Conservation (phyloP, 2,888 invertebrate species). For the Drosophila subsilvestris region DNA sequence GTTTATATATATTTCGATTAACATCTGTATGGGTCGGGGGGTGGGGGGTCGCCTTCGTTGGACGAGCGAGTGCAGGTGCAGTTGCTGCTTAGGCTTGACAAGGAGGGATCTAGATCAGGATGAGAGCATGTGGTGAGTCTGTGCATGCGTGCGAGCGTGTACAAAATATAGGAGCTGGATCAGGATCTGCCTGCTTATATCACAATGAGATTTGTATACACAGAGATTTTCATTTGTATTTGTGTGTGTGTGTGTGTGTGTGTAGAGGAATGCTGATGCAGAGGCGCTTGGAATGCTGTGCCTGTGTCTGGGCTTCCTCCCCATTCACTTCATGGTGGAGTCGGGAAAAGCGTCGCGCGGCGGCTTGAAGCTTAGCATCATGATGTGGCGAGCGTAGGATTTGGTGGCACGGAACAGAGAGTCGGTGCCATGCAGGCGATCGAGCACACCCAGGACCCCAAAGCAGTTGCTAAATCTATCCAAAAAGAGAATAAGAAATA, state of each 20-base stretch:
- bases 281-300: no score
- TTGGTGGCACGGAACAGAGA: slow-evolving; percentile 89
- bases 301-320: neutral
- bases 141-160: no score
- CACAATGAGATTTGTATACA: neutral
- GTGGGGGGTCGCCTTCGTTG: neutral
- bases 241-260: neutral
- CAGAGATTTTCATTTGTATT: neutral
- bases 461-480: slow-evolving; percentile 92
- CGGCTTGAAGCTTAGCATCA: slow-evolving; percentile 88
- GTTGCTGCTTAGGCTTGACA: neutral
- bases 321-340: slow-evolving; percentile 73
- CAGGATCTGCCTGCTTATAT: neutral
- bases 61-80: neutral
- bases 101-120: neutral
- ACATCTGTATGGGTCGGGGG: neutral
- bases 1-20: neutral
- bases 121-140: no score
- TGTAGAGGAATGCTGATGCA: neutral
- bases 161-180: neutral
- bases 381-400: slow-evolving; percentile 89
- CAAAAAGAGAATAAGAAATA: slow-evolving; percentile 9
- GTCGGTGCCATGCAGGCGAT: slow-evolving; percentile 93
- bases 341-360: slow-evolving; percentile 89
- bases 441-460: slow-evolving; percentile 92